phyloP scores from a whole-genome alignment of 2,113 vertebrate species.

The Elephantulus edwardii region DNA sequence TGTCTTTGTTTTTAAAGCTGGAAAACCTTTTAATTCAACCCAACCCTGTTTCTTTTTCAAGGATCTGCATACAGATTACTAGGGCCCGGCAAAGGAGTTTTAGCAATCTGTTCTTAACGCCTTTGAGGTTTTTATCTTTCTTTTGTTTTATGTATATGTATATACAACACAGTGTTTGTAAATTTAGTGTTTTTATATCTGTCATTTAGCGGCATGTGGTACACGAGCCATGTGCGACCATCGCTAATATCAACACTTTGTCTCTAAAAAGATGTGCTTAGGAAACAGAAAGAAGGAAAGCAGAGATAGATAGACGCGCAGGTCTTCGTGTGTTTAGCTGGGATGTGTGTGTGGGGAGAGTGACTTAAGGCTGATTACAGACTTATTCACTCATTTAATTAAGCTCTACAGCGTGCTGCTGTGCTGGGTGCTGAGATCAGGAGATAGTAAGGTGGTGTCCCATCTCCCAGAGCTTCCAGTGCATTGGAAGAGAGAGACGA shows the following conservation, averaged over 20 bases:
- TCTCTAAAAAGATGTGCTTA: conserved; percentile 24
- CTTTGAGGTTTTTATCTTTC: neutral
- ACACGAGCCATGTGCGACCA: neutral
- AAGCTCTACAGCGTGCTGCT: neutral
- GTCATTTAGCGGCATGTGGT: neutral
- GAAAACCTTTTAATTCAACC: neutral
- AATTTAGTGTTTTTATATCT: neutral
- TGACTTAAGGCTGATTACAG: neutral
- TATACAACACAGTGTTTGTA: neutral
- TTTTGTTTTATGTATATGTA: neutral
- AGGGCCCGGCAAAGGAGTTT: neutral
- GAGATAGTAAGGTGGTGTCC: neutral
- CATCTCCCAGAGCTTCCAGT: neutral
- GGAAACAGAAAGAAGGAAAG: neutral
- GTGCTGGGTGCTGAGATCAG: neutral
- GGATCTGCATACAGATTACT: neutral
- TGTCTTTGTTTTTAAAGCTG: neutral
- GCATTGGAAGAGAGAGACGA: neutral
- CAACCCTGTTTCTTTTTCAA: neutral
- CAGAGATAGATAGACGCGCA: neutral
- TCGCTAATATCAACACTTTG: neutral
- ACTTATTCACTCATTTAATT: neutral
- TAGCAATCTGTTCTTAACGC: neutral
- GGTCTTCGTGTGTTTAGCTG: neutral
- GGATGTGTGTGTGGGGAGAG: neutral